Percentiles rank a stretch among this genome's conserved stretches.
Conservation (phyloP, 2,888 invertebrate species). For the Synanthedon formicaeformis region DNA sequence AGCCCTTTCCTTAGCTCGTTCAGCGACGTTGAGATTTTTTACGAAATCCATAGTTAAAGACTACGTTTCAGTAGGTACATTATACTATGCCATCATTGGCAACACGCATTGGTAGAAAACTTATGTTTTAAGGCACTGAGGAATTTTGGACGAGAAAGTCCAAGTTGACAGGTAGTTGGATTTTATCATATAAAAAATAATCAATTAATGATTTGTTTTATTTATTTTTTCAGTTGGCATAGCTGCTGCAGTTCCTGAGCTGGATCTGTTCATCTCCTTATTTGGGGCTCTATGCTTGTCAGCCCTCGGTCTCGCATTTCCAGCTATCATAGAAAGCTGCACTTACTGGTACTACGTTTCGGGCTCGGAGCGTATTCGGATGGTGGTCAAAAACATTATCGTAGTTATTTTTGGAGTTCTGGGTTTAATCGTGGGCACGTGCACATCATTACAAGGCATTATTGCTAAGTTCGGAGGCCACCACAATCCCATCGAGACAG, state of each 20-base stretch:
- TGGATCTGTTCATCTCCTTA: conserved; percentile 83
- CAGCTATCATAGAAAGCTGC: conserved; percentile 87
- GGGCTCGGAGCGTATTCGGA: conserved; percentile 64
- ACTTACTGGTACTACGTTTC: conserved; percentile 80
- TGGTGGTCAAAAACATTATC: conserved; percentile 72
- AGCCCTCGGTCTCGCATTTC: conserved; percentile 89
- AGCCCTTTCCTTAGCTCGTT: too few relatives aligned
- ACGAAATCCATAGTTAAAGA: too few relatives aligned
- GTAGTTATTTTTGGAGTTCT: conserved; percentile 75
- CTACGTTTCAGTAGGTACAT: too few relatives aligned
- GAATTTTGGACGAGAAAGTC: too few relatives aligned
- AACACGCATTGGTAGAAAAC: too few relatives aligned
- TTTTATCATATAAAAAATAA: not conserved
- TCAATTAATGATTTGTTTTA: not conserved
- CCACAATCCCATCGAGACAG: not conserved
- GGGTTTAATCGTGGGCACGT: conserved; percentile 78
- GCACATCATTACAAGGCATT: conserved; percentile 75
- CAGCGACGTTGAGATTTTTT: too few relatives aligned
- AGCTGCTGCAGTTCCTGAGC: conserved; percentile 86
- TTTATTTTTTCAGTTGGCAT: conserved; percentile 75
- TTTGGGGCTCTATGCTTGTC: conserved; percentile 93
- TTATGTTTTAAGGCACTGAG: too few relatives aligned
- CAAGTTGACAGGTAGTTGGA: not conserved
- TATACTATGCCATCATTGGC: too few relatives aligned
- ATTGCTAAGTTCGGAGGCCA: conserved; percentile 63